A percentile compares a stretch with the other conserved stretches of the same genome.
Conservation (phyloP, 2,888 invertebrate genomes). For the Leptopilina drosophilae region DNA sequence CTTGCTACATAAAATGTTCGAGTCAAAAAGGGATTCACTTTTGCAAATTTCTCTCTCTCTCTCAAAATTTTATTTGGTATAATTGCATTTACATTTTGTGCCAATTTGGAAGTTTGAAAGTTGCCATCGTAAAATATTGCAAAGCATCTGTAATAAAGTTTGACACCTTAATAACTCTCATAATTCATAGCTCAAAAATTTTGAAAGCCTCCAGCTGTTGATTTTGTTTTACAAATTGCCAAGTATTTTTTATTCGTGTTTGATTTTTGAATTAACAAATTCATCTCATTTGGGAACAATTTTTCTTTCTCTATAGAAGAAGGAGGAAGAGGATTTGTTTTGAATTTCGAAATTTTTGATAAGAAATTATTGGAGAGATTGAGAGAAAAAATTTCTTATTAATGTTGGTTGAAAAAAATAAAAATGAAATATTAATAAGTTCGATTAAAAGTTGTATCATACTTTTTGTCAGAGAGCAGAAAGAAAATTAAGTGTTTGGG, state of each 20-base stretch:
- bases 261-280: not conserved
- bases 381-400: not conserved
- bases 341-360: too few species aligned
- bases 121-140: constrained; percentile 12
- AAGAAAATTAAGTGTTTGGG: constrained; percentile 18
- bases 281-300: not conserved
- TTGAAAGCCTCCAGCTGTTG: not conserved
- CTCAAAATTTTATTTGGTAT: not conserved
- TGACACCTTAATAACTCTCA: not conserved
- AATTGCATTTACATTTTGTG: not conserved
- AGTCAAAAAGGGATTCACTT: not conserved
- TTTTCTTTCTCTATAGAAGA: not conserved
- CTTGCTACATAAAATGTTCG: not conserved
- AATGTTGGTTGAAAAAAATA: too few species aligned
- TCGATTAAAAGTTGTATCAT: not conserved
- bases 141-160: not conserved
- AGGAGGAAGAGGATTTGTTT: too few species aligned
- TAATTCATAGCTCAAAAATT: not conserved
- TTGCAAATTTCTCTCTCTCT: not conserved
- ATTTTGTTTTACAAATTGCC: not conserved
- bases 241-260: not conserved
- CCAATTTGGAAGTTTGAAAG: constrained; percentile 2
- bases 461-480: not conserved
- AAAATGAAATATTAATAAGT: not conserved
- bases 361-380: not conserved